phyloP scores from a whole-genome alignment of 2,797 vertebrate species.

The Micromesistius poutassou region DNA sequence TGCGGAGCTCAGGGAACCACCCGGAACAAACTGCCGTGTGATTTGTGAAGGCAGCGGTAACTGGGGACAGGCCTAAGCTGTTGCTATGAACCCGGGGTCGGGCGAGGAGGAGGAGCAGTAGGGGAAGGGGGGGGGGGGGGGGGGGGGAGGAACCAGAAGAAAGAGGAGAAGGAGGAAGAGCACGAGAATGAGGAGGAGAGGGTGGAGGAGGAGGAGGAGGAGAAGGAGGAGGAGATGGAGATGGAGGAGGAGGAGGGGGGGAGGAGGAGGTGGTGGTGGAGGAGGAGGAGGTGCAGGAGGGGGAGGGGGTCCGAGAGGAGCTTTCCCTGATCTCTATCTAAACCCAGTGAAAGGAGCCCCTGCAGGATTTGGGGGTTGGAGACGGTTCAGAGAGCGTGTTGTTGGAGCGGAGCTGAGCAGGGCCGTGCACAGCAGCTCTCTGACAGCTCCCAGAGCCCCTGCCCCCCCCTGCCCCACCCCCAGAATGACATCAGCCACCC shows the following conservation, averaged over 20 bases:
- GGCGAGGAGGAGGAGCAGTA: no score
- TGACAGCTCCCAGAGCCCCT: slow-evolving; percentile 47
- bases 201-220: no score
- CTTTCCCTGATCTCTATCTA: slow-evolving; percentile 42
- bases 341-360: slow-evolving; percentile 11
- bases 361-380: slow-evolving; percentile 9
- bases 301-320: slow-evolving; percentile 29
- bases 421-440: slow-evolving; percentile 3
- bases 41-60: slow-evolving; percentile 32
- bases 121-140: slow-evolving; percentile 10
- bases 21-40: slow-evolving; percentile 34
- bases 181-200: no score
- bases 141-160: neutral
- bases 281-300: neutral
- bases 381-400: slow-evolving; percentile 12
- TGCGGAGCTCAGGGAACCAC: slow-evolving; percentile 28
- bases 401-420: slow-evolving; percentile 17
- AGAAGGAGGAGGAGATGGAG: neutral
- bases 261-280: no score
- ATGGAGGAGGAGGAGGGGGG: no score
- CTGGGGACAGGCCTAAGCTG: slow-evolving; percentile 36
- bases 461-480: slow-evolving; percentile 42
- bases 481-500: slow-evolving; percentile 58
- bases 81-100: slow-evolving; percentile 24
- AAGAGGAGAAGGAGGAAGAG: neutral